Conservation (phyloP, 2,797 vertebrate genomes). For the Microctenopoma lineatum region DNA sequence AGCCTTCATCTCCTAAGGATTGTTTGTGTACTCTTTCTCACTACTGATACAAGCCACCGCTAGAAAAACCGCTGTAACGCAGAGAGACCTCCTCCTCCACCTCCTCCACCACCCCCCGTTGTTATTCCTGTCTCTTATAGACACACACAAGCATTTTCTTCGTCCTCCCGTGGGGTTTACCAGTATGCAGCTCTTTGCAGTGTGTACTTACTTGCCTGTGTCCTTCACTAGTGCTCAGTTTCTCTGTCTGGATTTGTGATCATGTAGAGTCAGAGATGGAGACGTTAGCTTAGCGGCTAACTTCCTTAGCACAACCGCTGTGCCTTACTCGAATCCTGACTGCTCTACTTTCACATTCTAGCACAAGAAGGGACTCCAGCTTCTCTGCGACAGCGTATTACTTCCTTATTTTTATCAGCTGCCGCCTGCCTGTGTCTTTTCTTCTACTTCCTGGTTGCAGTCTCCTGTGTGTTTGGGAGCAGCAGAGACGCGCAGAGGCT, state of each 20-base stretch:
- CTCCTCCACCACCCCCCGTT: conserved; percentile 11
- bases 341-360: conserved; percentile 52
- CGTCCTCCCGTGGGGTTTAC: conserved; percentile 22
- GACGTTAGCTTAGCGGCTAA: conserved; percentile 60
- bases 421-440: conserved; percentile 23
- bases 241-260: conserved; percentile 33
- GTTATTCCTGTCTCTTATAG: conserved; percentile 24
- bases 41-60: conserved; percentile 62
- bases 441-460: conserved; percentile 66
- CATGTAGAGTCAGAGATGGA: conserved; percentile 23
- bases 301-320: conserved; percentile 60
- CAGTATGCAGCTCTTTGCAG: conserved; percentile 35
- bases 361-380: conserved; percentile 9
- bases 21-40: conserved; percentile 40
- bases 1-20: conserved; percentile 42
- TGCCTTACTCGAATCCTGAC: conserved; percentile 12
- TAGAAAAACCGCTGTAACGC: conserved; percentile 58
- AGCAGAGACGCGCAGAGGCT: conserved; percentile 60
- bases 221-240: conserved; percentile 31
- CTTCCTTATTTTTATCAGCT: conserved; percentile 78
- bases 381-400: conserved; percentile 43
- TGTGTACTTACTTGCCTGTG: conserved; percentile 57
- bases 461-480: conserved; percentile 20
- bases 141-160: conserved; percentile 4
- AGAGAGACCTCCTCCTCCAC: conserved; percentile 24